A percentile compares a stretch with the other conserved stretches of the same genome.
Evolutionary conservation across 2,113 vertebrate genomes (phyloP).

Genomic region (Neotragus moschatus): DNA sequence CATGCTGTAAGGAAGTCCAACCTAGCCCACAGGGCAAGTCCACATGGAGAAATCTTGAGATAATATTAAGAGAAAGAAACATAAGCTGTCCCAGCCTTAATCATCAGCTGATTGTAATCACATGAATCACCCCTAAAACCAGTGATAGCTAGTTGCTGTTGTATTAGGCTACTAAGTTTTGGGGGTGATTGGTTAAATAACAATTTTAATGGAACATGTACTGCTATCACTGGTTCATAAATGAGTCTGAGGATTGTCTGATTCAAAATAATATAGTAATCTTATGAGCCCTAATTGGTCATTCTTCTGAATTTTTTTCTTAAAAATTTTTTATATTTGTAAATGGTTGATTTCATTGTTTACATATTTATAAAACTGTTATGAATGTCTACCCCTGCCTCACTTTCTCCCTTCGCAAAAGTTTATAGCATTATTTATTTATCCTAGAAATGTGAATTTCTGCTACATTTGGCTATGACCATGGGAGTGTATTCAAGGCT

Average conservation of each 20-base stretch:
- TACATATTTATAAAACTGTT: neutral
- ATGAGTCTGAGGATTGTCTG: neutral
- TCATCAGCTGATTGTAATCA: neutral
- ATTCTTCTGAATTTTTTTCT: slow-evolving; percentile 20
- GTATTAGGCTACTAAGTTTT: neutral
- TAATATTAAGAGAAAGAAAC: neutral
- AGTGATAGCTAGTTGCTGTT: neutral
- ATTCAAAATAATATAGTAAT: neutral
- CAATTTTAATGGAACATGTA: neutral
- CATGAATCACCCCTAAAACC: neutral
- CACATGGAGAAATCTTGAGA: neutral
- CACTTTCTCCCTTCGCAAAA: neutral
- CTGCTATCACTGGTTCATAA: neutral
- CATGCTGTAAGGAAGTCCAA: neutral
- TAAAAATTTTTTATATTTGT: neutral
- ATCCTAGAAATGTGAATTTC: neutral
- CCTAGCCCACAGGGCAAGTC: neutral
- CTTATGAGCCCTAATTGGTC: neutral
- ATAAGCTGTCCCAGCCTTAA: neutral
- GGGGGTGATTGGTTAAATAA: neutral
- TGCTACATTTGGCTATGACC: neutral
- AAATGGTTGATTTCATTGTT: neutral
- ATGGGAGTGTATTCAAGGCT: neutral
- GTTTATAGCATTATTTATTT: neutral
- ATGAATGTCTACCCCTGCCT: neutral